Percentiles rank a stretch among this genome's conserved stretches.
Evolutionary conservation across 2,888 invertebrate genomes (phyloP).

Genomic region (Torymus tubicola): DNA sequence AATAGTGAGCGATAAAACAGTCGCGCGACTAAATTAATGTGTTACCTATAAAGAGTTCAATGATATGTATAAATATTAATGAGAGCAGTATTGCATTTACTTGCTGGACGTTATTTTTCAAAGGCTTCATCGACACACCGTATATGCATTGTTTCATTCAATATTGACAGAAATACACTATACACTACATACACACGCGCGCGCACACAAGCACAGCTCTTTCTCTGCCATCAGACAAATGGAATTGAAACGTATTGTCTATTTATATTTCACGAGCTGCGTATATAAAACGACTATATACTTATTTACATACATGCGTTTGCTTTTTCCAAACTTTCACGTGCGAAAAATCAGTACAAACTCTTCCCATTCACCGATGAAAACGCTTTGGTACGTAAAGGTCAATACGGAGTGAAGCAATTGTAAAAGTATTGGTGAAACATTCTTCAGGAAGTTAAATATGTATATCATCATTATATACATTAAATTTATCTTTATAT

Average conservation of each 20-base stretch:
- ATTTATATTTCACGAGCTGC: too few relatives aligned
- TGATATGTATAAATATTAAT: not conserved
- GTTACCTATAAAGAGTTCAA: not conserved
- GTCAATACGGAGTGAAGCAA: constrained; percentile 12
- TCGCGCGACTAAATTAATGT: constrained; percentile 13
- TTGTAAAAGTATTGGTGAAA: not conserved
- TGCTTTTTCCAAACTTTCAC: not conserved
- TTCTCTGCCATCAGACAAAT: constrained; percentile 4
- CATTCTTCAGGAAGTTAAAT: constrained; percentile 10
- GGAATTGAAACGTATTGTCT: constrained; percentile 37
- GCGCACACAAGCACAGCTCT: too few relatives aligned
- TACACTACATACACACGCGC: too few relatives aligned
- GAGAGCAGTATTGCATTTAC: too few relatives aligned
- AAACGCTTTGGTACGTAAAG: constrained; percentile 29
- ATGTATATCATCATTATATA: constrained; percentile 6
- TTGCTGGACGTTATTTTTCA: constrained; percentile 22
- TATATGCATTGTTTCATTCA: constrained; percentile 2
- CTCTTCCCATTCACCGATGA: constrained; percentile 11
- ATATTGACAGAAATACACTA: constrained; percentile 1
- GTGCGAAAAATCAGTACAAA: constrained; percentile 46
- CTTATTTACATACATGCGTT: not conserved
- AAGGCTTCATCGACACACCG: constrained; percentile 16
- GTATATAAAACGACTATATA: not conserved
- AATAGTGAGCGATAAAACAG: not conserved
- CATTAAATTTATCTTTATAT: too few relatives aligned